Base-by-base conservation (phyloP, 2,888 invertebrate species). In the Hirtodrosophila histrioides region DNA sequence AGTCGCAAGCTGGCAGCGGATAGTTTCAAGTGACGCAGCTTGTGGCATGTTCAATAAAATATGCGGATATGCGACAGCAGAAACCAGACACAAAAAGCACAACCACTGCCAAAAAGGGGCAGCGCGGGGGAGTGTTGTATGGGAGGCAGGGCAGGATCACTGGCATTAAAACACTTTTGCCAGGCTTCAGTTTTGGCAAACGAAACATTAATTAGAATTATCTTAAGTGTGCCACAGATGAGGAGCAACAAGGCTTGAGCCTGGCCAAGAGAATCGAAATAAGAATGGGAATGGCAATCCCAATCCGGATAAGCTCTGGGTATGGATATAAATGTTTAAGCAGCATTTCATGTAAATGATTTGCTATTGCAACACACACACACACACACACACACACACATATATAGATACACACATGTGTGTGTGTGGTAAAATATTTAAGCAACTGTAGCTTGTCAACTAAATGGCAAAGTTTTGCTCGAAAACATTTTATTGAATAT, bases 181-280 rank as follows among this genome's bases (percentile, higher is more conserved):
- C 51, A 39, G 31, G 43, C 46, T 56, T 50, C 56, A 50, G 39
- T 57, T 50, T 51, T 35, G 45, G 41, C 39, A 37, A 56, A 44
- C 44, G 57, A 39, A 69, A 72, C 69, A 75, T 79, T 78, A 78
- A 80, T 76, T 73, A 68, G 73, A 73, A 78, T 69, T 77, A 76
- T 73, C 73, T 79, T n/a, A 69, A 80, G 80, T 79, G 77, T 66
- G 79, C 39, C 60, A 48, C 36, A 58, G 40, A 27, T n/a, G 44
- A 12, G 17, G 24, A 35, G 6, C 4, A 24, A 12, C 1, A 35
- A 37, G 9, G 31, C 0, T 8, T n/a, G 3, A 17, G 10, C 11
- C 4, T 11, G 12, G 27, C 4, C 6, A 6, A 27, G 27, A 27
- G 27, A 27, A 27, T 27, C 27, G 6, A 1, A 27, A 4, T 31